Conservation (phyloP, 2,797 vertebrate species). For the Pagetopsis macropterus region DNA sequence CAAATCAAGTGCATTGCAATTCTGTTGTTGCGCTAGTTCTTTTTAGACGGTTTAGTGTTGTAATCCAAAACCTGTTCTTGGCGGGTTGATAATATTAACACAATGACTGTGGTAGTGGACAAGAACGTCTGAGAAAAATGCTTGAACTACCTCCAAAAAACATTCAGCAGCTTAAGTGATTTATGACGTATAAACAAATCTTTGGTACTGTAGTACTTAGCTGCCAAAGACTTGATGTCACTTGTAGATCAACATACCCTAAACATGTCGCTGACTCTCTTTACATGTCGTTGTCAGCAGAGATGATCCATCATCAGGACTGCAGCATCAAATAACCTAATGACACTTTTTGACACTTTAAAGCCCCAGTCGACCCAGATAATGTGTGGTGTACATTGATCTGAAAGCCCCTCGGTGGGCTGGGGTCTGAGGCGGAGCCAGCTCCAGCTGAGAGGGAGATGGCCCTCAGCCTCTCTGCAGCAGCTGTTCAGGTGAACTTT, state of each 20-base stretch:
- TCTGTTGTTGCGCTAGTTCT: conserved; percentile 1
- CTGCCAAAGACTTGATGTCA: background rate
- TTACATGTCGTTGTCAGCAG: conserved; percentile 17
- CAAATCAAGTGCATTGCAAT: background rate
- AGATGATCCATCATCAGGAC: conserved; percentile 19
- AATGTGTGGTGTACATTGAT: conserved; percentile 26
- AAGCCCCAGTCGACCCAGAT: conserved; percentile 29
- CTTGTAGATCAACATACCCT: conserved; percentile 15
- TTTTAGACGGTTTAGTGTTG: background rate
- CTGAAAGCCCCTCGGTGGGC: conserved; percentile 13
- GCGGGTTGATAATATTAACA: background rate
- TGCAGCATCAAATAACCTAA: conserved; percentile 44
- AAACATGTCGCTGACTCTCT: background rate
- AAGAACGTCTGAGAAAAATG: background rate
- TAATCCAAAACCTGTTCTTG: background rate
- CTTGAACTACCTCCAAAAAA: background rate
- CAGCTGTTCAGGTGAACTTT: conserved; percentile 71
- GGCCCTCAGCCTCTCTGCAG: conserved; percentile 15
- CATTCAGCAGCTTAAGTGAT: background rate
- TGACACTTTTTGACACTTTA: conserved; percentile 28
- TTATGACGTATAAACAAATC: background rate
- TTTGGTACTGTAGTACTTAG: background rate
- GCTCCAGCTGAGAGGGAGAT: conserved; percentile 20
- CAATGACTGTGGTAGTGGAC: background rate
- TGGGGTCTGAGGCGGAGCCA: conserved; percentile 12